These are phyloP conservation scores for Protophormia terraenovae DNA, from an alignment of 2,888 invertebrate genomes.

Conservation along the genomic window DNA sequence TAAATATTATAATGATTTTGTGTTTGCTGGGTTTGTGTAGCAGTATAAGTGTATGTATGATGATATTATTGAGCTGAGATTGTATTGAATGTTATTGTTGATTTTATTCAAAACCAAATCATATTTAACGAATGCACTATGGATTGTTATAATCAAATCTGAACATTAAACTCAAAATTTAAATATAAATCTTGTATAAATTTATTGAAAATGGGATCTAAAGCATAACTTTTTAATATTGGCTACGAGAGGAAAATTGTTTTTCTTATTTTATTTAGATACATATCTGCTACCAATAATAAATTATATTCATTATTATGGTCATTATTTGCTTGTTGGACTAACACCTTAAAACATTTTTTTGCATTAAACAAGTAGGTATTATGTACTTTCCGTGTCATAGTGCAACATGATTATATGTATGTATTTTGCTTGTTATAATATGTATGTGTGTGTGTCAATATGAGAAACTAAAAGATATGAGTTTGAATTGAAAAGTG, in stretches of 20 bases:
- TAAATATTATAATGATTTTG: too few relatives aligned
- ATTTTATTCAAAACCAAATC: constrained; percentile 47
- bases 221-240: too few relatives aligned
- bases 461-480: constrained; percentile 19
- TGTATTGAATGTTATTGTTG: constrained; percentile 56
- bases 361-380: too few relatives aligned
- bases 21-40: neutral
- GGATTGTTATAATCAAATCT: neutral
- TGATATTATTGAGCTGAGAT: constrained; percentile 35
- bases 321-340: too few relatives aligned
- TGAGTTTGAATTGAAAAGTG: constrained; percentile 18
- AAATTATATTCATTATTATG: too few relatives aligned
- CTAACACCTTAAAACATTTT: too few relatives aligned
- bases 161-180: too few relatives aligned
- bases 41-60: neutral
- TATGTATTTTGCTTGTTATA: neutral
- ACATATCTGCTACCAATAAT: too few relatives aligned
- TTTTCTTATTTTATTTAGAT: too few relatives aligned
- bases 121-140: constrained; percentile 26
- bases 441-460: neutral
- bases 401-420: neutral
- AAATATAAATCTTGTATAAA: too few relatives aligned
- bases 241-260: too few relatives aligned
- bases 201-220: too few relatives aligned
- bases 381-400: neutral